phyloP scores from a whole-genome alignment of 2,797 vertebrate species.

The Dipus sagitta region DNA sequence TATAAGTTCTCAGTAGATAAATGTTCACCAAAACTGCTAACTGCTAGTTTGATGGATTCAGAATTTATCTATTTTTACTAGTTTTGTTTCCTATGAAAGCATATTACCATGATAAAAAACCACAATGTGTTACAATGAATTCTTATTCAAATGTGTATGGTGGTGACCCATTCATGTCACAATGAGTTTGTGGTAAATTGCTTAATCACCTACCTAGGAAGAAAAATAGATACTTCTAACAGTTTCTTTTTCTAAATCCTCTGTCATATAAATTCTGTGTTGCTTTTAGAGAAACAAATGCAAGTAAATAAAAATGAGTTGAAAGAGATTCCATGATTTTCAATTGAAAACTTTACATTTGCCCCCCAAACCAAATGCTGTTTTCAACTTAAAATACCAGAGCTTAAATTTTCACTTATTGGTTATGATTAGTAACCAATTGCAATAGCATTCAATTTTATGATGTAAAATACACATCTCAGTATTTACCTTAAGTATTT shows the following conservation, averaged over 20 bases:
- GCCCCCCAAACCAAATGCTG: not conserved
- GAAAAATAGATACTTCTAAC: conserved; percentile 11
- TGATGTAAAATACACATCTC: conserved; percentile 14
- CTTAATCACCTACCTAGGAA: conserved; percentile 33
- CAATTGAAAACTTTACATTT: not conserved
- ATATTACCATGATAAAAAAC: conserved; percentile 32
- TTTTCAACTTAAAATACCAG: conserved; percentile 44
- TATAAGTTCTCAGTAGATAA: conserved; percentile 3
- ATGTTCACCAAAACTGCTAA: conserved; percentile 39
- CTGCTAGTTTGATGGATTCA: conserved; percentile 32
- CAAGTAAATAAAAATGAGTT: conserved; percentile 41
- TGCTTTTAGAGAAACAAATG: conserved; percentile 48
- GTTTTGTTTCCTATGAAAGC: conserved; percentile 61
- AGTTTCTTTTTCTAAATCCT: conserved; percentile 51
- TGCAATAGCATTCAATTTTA: conserved; percentile 33
- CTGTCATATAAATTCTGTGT: not conserved
- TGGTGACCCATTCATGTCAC: conserved; percentile 16
- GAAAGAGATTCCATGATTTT: conserved; percentile 33
- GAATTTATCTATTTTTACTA: conserved; percentile 23
- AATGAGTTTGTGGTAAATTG: not conserved
- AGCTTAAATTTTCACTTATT: conserved; percentile 25
- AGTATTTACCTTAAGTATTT: conserved; percentile 26
- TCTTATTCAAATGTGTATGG: not conserved
- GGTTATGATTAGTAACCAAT: conserved; percentile 36
- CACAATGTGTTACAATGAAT: conserved; percentile 38